Conservation (phyloP, 92 coral and sea anemone genomes). For the Bergia puertoricense region DNA sequence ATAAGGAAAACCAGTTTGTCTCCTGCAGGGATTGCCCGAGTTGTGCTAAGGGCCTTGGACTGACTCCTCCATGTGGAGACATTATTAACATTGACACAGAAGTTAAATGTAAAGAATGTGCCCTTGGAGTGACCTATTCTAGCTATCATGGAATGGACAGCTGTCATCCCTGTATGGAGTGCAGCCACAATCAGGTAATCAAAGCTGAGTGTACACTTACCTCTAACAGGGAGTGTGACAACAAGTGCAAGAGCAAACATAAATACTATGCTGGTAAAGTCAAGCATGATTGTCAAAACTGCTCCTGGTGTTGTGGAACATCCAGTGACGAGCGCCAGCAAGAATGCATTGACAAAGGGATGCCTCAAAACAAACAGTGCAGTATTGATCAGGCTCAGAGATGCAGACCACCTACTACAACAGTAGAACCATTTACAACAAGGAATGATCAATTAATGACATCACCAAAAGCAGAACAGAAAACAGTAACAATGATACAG, state of each 20-base stretch:
- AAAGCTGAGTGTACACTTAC: constrained; percentile 44
- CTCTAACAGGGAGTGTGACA: constrained; percentile 52
- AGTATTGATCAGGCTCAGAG: constrained; percentile 9
- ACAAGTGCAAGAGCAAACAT: constrained; percentile 58
- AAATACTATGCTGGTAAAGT: constrained; percentile 55
- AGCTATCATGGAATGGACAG: constrained; percentile 26
- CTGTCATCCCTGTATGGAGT: constrained; percentile 59
- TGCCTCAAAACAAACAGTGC: constrained; percentile 66
- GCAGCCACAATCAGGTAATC: constrained; percentile 63
- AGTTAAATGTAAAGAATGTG: constrained; percentile 49
- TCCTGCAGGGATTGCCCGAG: constrained; percentile 46
- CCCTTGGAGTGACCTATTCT: constrained; percentile 55
- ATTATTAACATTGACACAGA: constrained; percentile 17
- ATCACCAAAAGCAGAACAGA: neutral
- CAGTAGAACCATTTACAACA: neutral
- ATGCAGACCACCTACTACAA: neutral
- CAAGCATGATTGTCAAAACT: constrained; percentile 51
- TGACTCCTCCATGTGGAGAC: constrained; percentile 53
- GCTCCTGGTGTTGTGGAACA: constrained; percentile 78
- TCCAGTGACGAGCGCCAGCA: constrained; percentile 40
- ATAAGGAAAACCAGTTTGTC: neutral
- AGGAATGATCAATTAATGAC: neutral
- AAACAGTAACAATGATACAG: neutral
- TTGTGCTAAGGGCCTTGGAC: constrained; percentile 56
- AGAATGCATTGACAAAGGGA: constrained; percentile 63